phyloP scores from a whole-genome alignment of 2,113 vertebrate species.

The Condylura cristata region DNA sequence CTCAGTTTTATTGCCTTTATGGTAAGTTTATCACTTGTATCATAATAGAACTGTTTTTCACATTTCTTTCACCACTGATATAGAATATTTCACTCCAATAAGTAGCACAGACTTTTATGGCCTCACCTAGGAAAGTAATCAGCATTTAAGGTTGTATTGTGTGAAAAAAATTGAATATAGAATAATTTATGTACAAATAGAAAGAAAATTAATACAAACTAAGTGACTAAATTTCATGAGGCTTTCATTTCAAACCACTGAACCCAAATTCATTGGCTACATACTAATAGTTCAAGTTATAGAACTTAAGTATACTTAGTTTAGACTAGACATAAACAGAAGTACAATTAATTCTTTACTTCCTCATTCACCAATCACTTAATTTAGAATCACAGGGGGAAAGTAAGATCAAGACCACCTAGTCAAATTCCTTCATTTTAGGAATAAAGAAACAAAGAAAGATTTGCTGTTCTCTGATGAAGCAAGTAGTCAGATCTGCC shows the following conservation, averaged over 20 bases:
- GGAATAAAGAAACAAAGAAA: neutral
- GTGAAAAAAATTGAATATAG: neutral
- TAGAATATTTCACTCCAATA: slow-evolving; percentile 18
- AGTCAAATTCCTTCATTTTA: neutral
- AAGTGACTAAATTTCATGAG: neutral
- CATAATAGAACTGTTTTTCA: slow-evolving; percentile 7
- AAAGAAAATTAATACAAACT: neutral
- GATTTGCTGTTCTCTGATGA: neutral
- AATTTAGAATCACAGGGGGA: slow-evolving; percentile 1
- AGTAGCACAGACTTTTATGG: slow-evolving; percentile 3
- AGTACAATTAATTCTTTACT: neutral
- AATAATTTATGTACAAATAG: slow-evolving; percentile 3
- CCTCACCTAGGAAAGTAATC: slow-evolving; percentile 1
- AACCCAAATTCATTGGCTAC: neutral
- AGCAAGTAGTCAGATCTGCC: no score
- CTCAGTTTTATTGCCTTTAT: neutral
- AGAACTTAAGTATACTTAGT: neutral
- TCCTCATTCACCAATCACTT: slow-evolving; percentile 44
- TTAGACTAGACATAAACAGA: neutral
- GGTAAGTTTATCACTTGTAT: neutral
- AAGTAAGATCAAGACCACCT: neutral
- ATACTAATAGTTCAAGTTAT: neutral
- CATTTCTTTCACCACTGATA: neutral
- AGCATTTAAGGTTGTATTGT: slow-evolving; percentile 26
- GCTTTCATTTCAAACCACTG: neutral